Base-by-base conservation (phyloP, 2,797 vertebrate species). In the Typhlichthys subterraneus region DNA sequence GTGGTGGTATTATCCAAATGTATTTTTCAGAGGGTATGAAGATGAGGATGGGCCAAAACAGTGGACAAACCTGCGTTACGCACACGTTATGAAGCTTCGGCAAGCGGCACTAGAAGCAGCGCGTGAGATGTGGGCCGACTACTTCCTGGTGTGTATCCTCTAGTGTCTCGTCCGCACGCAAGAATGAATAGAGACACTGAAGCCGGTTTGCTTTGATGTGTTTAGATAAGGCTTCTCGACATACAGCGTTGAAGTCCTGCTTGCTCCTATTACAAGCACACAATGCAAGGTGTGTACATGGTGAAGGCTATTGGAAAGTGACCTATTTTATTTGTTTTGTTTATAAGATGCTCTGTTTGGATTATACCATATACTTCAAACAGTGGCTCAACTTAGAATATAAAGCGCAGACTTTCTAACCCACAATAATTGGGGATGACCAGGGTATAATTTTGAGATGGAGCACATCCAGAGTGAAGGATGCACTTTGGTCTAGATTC, bases 41-140 rank as follows among this genome's bases (percentile, higher is more conserved):
- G 93, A 94, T 1, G 96, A 96, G 74, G 93, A 93, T 1, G 93
- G 96, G 4, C 93, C 95, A 3, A 98, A 97, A 72, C 91, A 97
- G 1, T 98, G 96, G 96, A 89, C 93, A 0, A 93, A 92, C 45
- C 69, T 79, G 0, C 94, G 95, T 23, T 98, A 98, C 0, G 94
- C 96, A 46, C 93, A 97, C 0, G 76, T 98, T 5, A 98, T 98
- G 96, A 96, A 94, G 83, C 87, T 98, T n/a, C 92, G 95, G 0
- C 96, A 98, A 84, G 95, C 93, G 0, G 96, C 95, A 0, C 82
- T 98, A 71, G 93, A 95, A 29, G 90, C 95, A 0, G 96, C 96
- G 2, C 91, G 95, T 12, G 94, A 96, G 69, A 94, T 95, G 87
- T 98, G 96, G 96, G 96, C 96, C 0, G 96, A 98, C 76, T 98